Evolutionary conservation across 2,888 invertebrate species (phyloP).

Genomic region (Eupeodes latifasciatus): DNA sequence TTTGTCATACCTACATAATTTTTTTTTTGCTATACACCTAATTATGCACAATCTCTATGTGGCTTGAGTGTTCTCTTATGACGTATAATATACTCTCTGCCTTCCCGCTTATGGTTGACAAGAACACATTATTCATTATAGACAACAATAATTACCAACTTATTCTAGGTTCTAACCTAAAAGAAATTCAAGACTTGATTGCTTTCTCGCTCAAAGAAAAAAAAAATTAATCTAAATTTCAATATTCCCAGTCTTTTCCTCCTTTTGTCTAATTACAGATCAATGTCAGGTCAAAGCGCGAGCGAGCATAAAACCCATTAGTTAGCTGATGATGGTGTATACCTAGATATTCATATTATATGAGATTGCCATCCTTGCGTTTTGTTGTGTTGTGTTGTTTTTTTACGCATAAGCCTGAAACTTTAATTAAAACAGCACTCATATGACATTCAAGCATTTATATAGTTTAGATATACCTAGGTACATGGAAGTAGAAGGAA

Average conservation of each 20-base stretch:
- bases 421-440: conserved; percentile 70
- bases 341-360: neutral
- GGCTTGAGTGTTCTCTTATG: too few species aligned
- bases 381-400: neutral
- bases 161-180: too few species aligned
- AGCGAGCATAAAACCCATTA: conserved; percentile 36
- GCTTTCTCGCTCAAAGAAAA: too few species aligned
- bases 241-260: neutral
- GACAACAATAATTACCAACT: too few species aligned
- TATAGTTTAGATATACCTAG: neutral
- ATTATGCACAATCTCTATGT: too few species aligned
- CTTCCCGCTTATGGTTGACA: too few species aligned
- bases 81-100: too few species aligned
- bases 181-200: too few species aligned
- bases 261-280: conserved; percentile 44
- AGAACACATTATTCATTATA: too few species aligned
- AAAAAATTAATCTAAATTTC: neutral
- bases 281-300: conserved; percentile 59
- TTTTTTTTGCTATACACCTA: too few species aligned
- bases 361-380: conserved; percentile 1
- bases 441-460: conserved; percentile 58
- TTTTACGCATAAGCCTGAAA: conserved; percentile 41
- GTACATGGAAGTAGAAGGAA: conserved; percentile 32
- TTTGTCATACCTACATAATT: too few species aligned
- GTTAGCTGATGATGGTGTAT: conserved; percentile 13